Evolutionary conservation across 2,888 invertebrate species (phyloP).

Genomic region (Apodemia mormo): DNA sequence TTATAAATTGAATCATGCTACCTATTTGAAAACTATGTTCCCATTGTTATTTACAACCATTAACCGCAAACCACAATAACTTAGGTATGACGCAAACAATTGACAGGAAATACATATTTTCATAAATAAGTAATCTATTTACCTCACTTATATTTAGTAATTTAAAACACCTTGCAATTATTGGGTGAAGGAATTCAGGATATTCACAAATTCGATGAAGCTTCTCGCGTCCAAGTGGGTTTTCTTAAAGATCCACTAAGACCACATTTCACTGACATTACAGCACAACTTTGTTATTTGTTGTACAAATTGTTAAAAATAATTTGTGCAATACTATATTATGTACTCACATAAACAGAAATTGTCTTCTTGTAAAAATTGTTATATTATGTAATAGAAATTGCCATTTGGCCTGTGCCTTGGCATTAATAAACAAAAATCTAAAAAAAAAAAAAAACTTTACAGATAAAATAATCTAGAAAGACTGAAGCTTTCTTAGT

Average conservation of each 20-base stretch:
- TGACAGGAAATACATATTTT: conserved; percentile 6
- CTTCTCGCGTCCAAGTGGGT: conserved; percentile 15
- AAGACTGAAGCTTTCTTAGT: conserved; percentile 16
- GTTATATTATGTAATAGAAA: too few species aligned
- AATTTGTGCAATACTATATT: too few species aligned
- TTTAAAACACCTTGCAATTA: conserved; percentile 11
- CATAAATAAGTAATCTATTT: conserved; percentile 5
- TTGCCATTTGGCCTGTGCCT: too few species aligned
- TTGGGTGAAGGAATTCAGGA: conserved; percentile 12
- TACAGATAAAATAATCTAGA: conserved; percentile 19
- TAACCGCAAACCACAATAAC: background rate
- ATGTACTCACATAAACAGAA: too few species aligned
- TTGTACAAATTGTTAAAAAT: too few species aligned
- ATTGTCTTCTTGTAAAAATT: too few species aligned
- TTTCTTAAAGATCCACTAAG: background rate
- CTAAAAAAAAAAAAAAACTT: too few species aligned
- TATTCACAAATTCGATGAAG: conserved; percentile 18
- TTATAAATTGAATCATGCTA: background rate
- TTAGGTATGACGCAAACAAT: conserved; percentile 1
- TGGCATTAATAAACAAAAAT: too few species aligned
- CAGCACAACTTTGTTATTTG: background rate
- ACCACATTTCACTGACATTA: background rate
- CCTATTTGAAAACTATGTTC: conserved; percentile 2
- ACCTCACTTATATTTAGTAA: background rate
- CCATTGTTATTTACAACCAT: conserved; percentile 6